Evolutionary conservation across 2,113 vertebrate genomes (phyloP), one percentile per base, ranked within the genome.

Genomic region (Acanthochromis polyacanthus): DNA sequence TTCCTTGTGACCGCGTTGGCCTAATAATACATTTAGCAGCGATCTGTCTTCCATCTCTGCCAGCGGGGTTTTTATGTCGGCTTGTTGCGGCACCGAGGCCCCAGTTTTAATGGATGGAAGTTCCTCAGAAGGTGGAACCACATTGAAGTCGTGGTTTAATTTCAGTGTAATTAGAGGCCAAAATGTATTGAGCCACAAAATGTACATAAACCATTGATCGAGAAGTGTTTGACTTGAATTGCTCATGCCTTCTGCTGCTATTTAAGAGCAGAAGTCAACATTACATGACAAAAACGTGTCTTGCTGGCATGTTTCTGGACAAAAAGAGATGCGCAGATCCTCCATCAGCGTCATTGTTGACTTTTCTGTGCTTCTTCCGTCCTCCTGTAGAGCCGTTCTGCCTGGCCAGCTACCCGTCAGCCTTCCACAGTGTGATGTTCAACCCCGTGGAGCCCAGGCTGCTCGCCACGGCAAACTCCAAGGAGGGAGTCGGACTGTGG

Each of bases 371-470:
- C 32, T 9, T 36, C 32, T 10, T 2, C 9, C 32, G 6, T 43
- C 7, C 45, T 80, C 58, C 75, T 78, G 5, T 86, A 99, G 98
- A 99, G 82, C 98, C 98, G 6, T 99, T 99, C 93, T 99, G 98
- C 88, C 92, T 99, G 96, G 98, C 98, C 87, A 98, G 97, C 87
- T 99, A 99, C 87, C 97, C 98, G 0, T 99, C 98, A 9, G 98
- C 98, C 46, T 99, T 99, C 91, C 98, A 99, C 92, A 99, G 98
- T 55, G 98, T 99, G 90, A 99, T 99, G 98, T 99, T 99, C 89
- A 99, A 99, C 91, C 98, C 98, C 0, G 97, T 97, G 70, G 98
- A 99, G 88, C 98, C 98, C 63, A 90, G 98, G 70, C 93, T 99
- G 70, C 92, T 99, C 73, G 98, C 98, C 75, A 99, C 98, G 0